A percentile compares a stretch with the other conserved stretches of the same genome.
Evolutionary conservation across 2,797 vertebrate species (phyloP).

Genomic region (Syngnathus acus): DNA sequence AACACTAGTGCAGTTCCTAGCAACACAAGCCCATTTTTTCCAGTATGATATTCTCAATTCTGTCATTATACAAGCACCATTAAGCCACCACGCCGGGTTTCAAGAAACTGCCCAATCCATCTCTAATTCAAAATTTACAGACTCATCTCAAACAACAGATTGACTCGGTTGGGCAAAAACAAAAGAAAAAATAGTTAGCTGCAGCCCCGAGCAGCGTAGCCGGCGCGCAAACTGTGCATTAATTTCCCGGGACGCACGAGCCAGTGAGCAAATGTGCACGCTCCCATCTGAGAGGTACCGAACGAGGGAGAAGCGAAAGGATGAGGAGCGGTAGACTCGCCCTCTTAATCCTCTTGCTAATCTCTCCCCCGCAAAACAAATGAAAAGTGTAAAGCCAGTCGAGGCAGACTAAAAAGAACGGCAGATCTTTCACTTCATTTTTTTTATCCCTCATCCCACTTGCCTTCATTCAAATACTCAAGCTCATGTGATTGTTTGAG

Average conservation of each 20-base stretch:
- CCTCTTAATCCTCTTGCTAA: conserved; percentile 73
- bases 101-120: neutral
- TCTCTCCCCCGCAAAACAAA: conserved; percentile 71
- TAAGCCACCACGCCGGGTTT: neutral
- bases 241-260: conserved; percentile 11
- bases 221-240: neutral
- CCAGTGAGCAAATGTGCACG: conserved; percentile 14
- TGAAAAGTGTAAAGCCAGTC: conserved; percentile 77
- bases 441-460: conserved; percentile 13
- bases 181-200: neutral
- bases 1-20: neutral
- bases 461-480: conserved; percentile 28
- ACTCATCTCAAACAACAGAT: conserved; percentile 3
- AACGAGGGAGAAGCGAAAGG: conserved; percentile 33
- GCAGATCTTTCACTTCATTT: conserved; percentile 57
- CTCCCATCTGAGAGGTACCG: conserved; percentile 18
- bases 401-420: conserved; percentile 69
- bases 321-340: conserved; percentile 54
- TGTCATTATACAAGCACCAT: neutral
- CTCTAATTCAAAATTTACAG: neutral
- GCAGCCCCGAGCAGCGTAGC: neutral
- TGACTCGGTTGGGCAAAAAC: neutral
- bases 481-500: conserved; percentile 34
- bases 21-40: neutral
- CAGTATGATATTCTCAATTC: neutral